Evolutionary conservation across 2,797 vertebrate species (phyloP), one percentile per base, ranked within the genome.

Genomic region (Kryptopterus vitreolus): DNA sequence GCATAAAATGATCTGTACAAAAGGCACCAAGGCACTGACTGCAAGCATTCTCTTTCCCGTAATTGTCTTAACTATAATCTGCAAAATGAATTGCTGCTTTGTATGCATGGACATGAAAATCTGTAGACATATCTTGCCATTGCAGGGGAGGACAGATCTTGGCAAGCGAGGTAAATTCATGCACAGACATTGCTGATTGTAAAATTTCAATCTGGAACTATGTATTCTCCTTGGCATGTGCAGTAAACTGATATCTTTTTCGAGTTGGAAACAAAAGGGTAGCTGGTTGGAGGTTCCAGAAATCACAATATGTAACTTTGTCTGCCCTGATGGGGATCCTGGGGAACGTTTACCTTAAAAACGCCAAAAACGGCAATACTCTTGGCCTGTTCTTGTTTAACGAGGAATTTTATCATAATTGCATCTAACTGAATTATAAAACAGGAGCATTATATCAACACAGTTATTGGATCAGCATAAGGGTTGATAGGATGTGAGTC

Each of bases 211-310:
- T 55, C 33, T 75, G 73, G 76, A 83, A n/a, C 16, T 5, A 57
- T 76, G 55, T 63, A 69, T 52, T 55, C 57, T 58, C 12, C 22
- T 53, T 4, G 43, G 86, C 69, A 66, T 83, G 84, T 87, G 78
- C 63, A 77, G 88, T 85, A 76, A 79, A 79, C 3, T 2, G 81
- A 59, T 38, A 77, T 71, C 71, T 80, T 85, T n/a, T 69, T 83
- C 63, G 16, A 68, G 65, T 70, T 70, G 65, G 71, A 87, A 85
- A 90, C 88, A 88, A 90, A 87, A 75, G 69, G 68, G 31, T 75
- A 72, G 78, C 74, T 79, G 83, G 76, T 75, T 72, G 58, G 66
- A 81, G 63, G 38, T 69, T 20, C 72, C 46, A 77, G 46, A 63
- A 48, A 74, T 66, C 24, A n/a, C 55, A 82, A 77, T 65, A 58